Evolutionary conservation across 2,113 vertebrate genomes (phyloP).

Genomic region (Struthio camelus): DNA sequence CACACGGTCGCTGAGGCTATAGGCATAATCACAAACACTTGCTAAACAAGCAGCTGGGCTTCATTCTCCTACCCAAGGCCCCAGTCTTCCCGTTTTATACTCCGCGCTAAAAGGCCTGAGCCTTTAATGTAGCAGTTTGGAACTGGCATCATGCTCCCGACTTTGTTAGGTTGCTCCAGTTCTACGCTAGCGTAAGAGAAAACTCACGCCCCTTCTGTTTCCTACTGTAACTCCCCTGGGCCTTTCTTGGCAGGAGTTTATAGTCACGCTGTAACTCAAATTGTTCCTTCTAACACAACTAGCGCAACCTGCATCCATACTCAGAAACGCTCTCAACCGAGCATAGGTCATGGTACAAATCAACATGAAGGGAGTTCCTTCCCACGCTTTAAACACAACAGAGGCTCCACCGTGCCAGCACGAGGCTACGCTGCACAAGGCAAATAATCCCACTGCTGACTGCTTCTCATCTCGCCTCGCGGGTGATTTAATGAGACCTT

Average conservation of each 20-base stretch:
- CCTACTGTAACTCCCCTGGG: constrained; percentile 51
- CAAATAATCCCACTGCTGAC: background rate
- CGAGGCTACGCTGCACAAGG: background rate
- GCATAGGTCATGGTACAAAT: background rate
- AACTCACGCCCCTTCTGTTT: constrained; percentile 38
- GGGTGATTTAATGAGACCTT: background rate
- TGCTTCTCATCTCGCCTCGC: background rate
- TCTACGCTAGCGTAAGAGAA: background rate
- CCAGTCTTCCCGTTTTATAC: background rate
- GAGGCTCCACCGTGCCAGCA: background rate
- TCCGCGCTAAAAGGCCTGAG: background rate
- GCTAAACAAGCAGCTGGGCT: constrained; percentile 45
- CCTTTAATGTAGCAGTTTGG: background rate
- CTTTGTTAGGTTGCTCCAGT: background rate
- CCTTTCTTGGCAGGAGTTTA: constrained; percentile 34
- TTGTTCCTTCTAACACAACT: background rate
- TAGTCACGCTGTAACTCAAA: background rate
- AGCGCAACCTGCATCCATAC: background rate
- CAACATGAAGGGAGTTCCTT: background rate
- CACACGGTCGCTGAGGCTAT: background rate
- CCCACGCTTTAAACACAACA: background rate
- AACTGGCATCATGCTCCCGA: background rate
- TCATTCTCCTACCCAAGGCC: background rate
- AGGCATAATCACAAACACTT: constrained; percentile 41
- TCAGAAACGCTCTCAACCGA: background rate